Evolutionary conservation across 1,140 invertebrate species (phyloP).

Genomic region (Cotesia typhae): DNA sequence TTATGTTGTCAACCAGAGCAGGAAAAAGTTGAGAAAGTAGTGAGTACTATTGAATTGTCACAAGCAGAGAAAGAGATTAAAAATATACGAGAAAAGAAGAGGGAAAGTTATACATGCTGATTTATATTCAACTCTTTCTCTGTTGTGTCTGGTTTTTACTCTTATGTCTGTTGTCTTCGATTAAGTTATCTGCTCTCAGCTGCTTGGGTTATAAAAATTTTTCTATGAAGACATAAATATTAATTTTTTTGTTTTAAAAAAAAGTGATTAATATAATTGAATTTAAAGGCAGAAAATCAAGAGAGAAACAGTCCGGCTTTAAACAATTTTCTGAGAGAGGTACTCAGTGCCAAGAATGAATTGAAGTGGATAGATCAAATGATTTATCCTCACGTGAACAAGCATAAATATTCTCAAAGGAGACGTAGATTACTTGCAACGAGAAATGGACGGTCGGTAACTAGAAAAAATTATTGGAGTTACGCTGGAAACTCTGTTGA

Average conservation of each 20-base stretch:
- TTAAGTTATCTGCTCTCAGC: constrained; percentile 5
- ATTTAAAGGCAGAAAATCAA: constrained; percentile 1
- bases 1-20: constrained; percentile 12
- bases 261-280: not conserved
- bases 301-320: constrained; percentile 37
- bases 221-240: not conserved
- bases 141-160: not conserved
- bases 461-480: constrained; percentile 18
- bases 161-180: constrained; percentile 13
- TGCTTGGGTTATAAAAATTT: not conserved
- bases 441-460: not conserved
- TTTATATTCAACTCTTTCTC: constrained; percentile 7
- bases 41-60: constrained; percentile 24
- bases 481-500: constrained; percentile 22
- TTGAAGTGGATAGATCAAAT: constrained; percentile 52
- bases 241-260: no score
- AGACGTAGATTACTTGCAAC: constrained; percentile 35
- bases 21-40: constrained; percentile 10
- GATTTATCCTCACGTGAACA: constrained; percentile 31
- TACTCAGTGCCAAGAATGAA: constrained; percentile 46
- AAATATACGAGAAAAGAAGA: no score
- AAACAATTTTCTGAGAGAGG: constrained; percentile 46
- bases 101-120: not conserved
- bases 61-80: constrained; percentile 9
- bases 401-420: constrained; percentile 7